Evolutionary conservation across 2,797 vertebrate species (phyloP).

Genomic region (Psittacula echo): DNA sequence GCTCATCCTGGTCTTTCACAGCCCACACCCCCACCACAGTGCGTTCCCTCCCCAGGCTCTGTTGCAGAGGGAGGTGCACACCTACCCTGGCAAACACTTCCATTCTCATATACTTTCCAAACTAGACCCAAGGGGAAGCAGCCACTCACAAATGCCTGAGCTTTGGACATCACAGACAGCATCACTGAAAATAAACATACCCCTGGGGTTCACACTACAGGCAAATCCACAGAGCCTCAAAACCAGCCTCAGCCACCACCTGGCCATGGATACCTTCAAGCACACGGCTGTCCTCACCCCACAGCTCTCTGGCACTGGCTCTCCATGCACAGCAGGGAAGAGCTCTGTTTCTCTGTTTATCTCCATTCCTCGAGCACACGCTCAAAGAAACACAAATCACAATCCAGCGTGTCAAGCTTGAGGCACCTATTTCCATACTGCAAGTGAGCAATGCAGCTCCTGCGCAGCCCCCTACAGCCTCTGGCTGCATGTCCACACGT

Average conservation of each 20-base stretch:
- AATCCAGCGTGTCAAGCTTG: rapidly evolving
- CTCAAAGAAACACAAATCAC: background rate
- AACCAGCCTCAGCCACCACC: background rate
- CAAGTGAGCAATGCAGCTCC: background rate
- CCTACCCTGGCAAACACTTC: background rate
- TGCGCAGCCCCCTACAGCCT: background rate
- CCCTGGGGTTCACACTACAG: background rate
- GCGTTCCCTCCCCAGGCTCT: background rate
- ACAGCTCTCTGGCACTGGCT: background rate
- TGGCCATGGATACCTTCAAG: background rate
- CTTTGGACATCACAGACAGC: background rate
- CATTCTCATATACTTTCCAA: background rate
- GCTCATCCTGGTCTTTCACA: background rate
- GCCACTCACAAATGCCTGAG: background rate
- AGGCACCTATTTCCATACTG: background rate
- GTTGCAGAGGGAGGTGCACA: background rate
- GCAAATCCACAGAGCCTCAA: background rate
- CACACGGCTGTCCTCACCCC: background rate
- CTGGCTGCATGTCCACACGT: rapidly evolving
- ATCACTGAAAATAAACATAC: background rate
- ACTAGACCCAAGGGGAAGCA: background rate
- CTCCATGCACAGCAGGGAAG: background rate
- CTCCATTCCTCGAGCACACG: background rate
- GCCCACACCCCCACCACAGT: rapidly evolving
- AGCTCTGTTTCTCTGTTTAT: background rate